A percentile compares a stretch with the other conserved stretches of the same genome.
Conservation (phyloP, 2,797 vertebrate genomes). For the Triplophysa bombifrons region DNA sequence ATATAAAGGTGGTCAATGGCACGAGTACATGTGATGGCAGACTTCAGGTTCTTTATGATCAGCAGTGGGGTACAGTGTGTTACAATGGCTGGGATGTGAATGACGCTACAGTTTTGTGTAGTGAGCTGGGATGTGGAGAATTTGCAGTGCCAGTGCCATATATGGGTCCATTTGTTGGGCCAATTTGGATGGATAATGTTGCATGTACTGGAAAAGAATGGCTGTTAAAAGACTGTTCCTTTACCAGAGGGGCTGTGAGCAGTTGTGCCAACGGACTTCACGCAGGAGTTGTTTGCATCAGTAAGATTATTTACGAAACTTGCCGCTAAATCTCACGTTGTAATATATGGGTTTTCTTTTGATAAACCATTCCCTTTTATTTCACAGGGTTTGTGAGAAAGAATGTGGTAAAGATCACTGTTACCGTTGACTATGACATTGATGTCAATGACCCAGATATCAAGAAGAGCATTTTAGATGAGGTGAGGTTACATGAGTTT, state of each 20-base stretch:
- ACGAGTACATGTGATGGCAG: conserved; percentile 12
- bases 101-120: conserved; percentile 21
- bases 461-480: neutral
- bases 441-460: conserved; percentile 9
- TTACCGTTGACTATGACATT: neutral
- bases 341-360: neutral
- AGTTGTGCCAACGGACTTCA: conserved; percentile 1
- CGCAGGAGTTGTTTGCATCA: conserved; percentile 10
- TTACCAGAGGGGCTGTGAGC: neutral
- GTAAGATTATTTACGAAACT: neutral
- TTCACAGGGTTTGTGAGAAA: neutral
- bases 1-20: conserved; percentile 23
- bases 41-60: neutral
- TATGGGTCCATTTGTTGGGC: neutral
- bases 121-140: conserved; percentile 22
- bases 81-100: neutral
- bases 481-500: neutral
- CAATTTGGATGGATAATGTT: neutral
- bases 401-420: conserved; percentile 11
- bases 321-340: neutral
- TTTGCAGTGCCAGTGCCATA: neutral
- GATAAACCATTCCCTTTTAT: neutral
- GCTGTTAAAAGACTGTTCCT: neutral
- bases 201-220: conserved; percentile 11
- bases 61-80: conserved; percentile 7